phyloP scores from a whole-genome alignment of 1,140 invertebrate genomes.

The Zaprionus tsacasi region DNA sequence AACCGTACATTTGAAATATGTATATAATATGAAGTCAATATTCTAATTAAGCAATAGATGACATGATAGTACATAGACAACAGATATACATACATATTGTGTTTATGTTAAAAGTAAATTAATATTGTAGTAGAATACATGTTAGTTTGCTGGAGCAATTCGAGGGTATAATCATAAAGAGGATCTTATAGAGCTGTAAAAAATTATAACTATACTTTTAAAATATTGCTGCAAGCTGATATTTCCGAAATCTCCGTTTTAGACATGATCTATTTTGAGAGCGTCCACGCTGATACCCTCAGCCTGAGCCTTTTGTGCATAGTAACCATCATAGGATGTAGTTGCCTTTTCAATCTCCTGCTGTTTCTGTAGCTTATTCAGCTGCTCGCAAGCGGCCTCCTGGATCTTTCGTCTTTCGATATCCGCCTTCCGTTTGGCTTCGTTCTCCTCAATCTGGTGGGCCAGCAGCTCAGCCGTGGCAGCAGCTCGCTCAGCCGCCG shows the following conservation, averaged over 20 bases:
- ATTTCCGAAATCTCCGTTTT: constrained; percentile 32
- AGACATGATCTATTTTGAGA: constrained; percentile 71
- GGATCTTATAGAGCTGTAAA: constrained; percentile 20
- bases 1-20: constrained; percentile 24
- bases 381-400: constrained; percentile 71
- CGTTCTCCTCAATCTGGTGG: constrained; percentile 76
- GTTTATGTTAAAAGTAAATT: constrained; percentile 40
- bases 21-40: constrained; percentile 52
- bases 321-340: constrained; percentile 72
- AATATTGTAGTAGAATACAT: constrained; percentile 50
- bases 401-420: constrained; percentile 74
- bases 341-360: constrained; percentile 73
- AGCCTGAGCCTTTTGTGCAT: constrained; percentile 68
- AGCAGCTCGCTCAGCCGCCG: constrained; percentile 66
- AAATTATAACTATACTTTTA: constrained; percentile 38
- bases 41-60: constrained; percentile 56
- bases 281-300: constrained; percentile 65
- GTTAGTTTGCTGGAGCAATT: constrained; percentile 46
- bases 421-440: constrained; percentile 70
- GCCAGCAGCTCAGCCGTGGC: constrained; percentile 70
- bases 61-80: constrained; percentile 50
- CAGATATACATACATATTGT: constrained; percentile 25
- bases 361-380: constrained; percentile 68
- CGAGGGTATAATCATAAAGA: constrained; percentile 39
- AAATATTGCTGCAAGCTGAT: constrained; percentile 45